Percentiles rank a stretch among this genome's conserved stretches.
These are phyloP conservation scores for Chionis minor DNA, from an alignment of 2,113 vertebrate genomes.

Conservation along the genomic window DNA sequence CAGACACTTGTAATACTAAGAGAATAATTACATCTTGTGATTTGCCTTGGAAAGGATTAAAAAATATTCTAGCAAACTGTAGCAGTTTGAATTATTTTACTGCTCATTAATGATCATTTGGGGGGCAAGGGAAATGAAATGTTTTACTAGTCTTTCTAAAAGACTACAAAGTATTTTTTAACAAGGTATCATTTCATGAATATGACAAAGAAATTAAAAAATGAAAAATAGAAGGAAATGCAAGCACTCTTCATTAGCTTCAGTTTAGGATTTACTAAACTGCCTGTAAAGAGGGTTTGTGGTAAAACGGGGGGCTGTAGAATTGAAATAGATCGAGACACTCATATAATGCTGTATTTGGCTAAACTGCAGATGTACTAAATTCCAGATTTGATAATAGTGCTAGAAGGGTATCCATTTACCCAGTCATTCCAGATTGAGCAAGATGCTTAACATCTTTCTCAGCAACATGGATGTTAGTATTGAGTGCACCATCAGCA, in stretches of 20 bases:
- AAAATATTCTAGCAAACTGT: neutral
- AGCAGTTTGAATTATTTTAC: neutral
- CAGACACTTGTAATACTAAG: constrained; percentile 26
- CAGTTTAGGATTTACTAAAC: neutral
- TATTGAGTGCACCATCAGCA: neutral
- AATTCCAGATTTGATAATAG: neutral
- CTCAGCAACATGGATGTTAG: neutral
- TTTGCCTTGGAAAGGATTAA: constrained; percentile 29
- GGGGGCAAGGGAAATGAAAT: neutral
- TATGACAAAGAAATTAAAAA: neutral
- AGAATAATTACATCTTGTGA: constrained; percentile 2
- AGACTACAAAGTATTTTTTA: neutral
- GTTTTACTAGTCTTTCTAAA: neutral
- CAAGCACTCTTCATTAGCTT: neutral
- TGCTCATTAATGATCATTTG: neutral
- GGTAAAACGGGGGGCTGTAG: neutral
- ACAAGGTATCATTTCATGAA: neutral
- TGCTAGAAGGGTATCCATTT: neutral
- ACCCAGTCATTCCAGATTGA: neutral
- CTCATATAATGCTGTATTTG: neutral
- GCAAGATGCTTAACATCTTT: neutral
- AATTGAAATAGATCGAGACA: neutral
- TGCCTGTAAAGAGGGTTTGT: neutral
- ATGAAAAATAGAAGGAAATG: neutral
- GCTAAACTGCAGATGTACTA: neutral